phyloP scores from a whole-genome alignment of 2,888 invertebrate genomes.

The Pediacus dermestoides region DNA sequence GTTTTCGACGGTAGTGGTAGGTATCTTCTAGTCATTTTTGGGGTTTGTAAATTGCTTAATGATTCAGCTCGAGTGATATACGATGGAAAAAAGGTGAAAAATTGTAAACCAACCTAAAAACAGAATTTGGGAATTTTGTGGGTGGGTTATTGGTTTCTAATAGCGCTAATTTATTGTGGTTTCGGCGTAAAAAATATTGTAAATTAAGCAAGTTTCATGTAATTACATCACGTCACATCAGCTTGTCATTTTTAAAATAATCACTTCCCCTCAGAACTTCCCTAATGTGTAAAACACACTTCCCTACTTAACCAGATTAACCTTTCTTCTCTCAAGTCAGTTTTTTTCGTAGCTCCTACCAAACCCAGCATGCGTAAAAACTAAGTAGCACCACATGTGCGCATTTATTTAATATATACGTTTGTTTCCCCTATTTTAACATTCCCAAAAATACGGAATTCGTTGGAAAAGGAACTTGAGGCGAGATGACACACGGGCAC shows the following conservation, averaged over 20 bases:
- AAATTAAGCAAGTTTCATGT: too few species aligned
- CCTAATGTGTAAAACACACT: conserved; percentile 28
- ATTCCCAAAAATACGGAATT: conserved; percentile 29
- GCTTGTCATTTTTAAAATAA: too few species aligned
- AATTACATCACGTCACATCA: too few species aligned
- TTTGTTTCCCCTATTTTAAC: conserved; percentile 29
- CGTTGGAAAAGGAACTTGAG: conserved; percentile 15
- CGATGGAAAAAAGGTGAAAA: not conserved
- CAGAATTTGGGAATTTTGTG: too few species aligned
- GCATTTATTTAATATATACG: conserved; percentile 25
- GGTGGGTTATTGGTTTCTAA: too few species aligned
- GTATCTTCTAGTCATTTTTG: too few species aligned
- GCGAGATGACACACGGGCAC: conserved; percentile 24
- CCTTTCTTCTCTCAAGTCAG: conserved; percentile 25
- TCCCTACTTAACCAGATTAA: conserved; percentile 37
- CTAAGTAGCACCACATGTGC: conserved; percentile 31
- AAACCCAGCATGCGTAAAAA: conserved; percentile 19
- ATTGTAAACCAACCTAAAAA: not conserved
- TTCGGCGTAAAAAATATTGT: too few species aligned
- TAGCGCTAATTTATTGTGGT: too few species aligned
- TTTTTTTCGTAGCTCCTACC: conserved; percentile 17
- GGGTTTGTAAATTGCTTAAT: conserved; percentile 15
- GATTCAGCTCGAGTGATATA: conserved; percentile 7
- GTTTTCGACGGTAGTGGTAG: not conserved
- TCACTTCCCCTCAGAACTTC: too few species aligned